Conservation (phyloP, 2,113 vertebrate species). For the Columbina picui region DNA sequence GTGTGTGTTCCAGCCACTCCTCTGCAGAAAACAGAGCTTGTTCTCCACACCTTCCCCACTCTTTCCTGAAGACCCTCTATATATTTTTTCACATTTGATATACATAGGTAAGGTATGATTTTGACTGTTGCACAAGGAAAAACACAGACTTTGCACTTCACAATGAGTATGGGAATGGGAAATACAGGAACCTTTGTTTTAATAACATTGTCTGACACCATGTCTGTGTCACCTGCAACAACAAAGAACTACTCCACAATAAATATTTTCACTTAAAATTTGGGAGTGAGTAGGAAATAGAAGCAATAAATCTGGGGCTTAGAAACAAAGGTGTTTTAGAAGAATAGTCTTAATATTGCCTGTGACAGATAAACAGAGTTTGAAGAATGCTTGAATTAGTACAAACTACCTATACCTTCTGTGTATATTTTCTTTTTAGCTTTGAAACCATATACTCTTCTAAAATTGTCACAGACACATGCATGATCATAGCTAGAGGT, state of each 20-base stretch:
- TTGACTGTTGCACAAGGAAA: not conserved
- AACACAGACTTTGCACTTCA: not conserved
- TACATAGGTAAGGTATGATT: not conserved
- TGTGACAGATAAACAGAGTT: not conserved
- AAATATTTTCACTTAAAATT: not conserved
- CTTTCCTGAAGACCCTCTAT: not conserved
- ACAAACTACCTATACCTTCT: not conserved
- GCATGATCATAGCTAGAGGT: not conserved
- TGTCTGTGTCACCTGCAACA: not conserved
- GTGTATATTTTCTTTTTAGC: not conserved
- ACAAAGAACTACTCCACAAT: not conserved
- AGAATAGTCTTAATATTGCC: not conserved
- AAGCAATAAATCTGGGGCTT: not conserved
- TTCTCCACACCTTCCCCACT: not conserved
- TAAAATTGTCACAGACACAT: not conserved
- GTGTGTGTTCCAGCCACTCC: not conserved
- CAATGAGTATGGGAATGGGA: not conserved
- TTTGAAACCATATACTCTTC: not conserved
- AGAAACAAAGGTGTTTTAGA: not conserved
- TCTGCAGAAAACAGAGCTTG: not conserved
- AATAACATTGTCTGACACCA: not conserved
- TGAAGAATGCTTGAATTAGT: not conserved
- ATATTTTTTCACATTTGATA: not conserved
- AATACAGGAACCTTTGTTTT: not conserved
- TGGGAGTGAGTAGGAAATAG: not conserved